Evolutionary conservation across 2,113 vertebrate genomes (phyloP), one percentile per base, ranked within the genome.

Genomic region (Sylvia atricapilla): DNA sequence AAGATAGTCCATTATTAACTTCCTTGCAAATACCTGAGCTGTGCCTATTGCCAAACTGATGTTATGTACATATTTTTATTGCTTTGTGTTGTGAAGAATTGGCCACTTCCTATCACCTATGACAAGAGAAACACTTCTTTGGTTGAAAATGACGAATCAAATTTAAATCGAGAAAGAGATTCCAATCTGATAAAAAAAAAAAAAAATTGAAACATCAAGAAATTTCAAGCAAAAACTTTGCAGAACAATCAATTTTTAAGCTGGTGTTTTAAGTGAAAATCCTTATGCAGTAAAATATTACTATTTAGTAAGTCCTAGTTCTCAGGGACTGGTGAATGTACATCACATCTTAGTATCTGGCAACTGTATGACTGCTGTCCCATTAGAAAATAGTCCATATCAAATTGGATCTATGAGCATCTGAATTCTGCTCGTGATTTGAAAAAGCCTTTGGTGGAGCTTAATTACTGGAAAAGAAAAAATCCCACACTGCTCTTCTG

Each of bases 281-380:
- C 6, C 17, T 24, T 59, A 46, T 35, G 15, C 16, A 59, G 41
- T 56, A 52, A 62, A 31, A 11, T 41, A 22, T 19, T 82, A 79
- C 44, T 8, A 67, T 49, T 67, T 74, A 35, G 4, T 24, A 63
- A 41, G 3, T 8, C 46, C 10, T 35, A 23, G 2, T 3, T 72
- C 20, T 53, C 10, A 11, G 5, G 15, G 17, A 64, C 6, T 31
- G 63, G 31, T 49, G n/a, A 58, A 37, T 37, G 16, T 4, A 8
- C 7, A 68, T 43, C 6, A 3, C 13, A 20, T n/a, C 31, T 74
- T 62, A 19, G 4, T 11, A 75, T 63, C 22, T 79, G 44, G 12
- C 10, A 37, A 20, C n/a, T 0, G 0, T 13, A 47, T 78, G 12
- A 35, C 13, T 33, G 3, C 10, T 72, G 2, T 25, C 2, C 0